A percentile compares a stretch with the other conserved stretches of the same genome.
These are phyloP conservation scores for Clusia tigrina DNA, from an alignment of 2,888 invertebrate genomes.

Conservation along the genomic window DNA sequence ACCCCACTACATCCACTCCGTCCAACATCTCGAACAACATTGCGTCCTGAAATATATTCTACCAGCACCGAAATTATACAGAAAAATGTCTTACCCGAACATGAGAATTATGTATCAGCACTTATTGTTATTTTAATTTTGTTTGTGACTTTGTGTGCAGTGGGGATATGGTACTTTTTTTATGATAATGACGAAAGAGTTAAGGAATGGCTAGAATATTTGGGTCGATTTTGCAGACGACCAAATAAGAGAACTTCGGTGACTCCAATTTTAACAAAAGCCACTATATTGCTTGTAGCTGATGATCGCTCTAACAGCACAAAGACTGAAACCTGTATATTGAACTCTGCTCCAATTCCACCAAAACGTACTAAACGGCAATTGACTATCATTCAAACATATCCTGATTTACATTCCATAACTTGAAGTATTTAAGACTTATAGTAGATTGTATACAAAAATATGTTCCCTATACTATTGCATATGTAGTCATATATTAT, in stretches of 20 bases:
- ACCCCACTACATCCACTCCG: conserved; percentile 63
- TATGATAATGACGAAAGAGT: conserved; percentile 77
- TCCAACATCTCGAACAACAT: conserved; percentile 53
- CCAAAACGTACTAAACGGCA: too few relatives aligned
- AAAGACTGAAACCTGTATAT: too few relatives aligned
- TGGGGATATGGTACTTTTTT: conserved; percentile 77
- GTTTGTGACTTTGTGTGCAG: conserved; percentile 71
- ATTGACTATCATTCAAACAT: too few relatives aligned
- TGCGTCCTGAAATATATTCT: conserved; percentile 34
- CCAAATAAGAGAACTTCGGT: conserved; percentile 24
- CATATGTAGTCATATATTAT: too few relatives aligned
- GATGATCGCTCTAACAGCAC: too few relatives aligned
- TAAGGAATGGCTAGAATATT: conserved; percentile 63
- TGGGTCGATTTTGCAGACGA: conserved; percentile 33
- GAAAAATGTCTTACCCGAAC: conserved; percentile 44
- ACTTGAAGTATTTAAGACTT: too few relatives aligned
- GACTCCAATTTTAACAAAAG: not conserved
- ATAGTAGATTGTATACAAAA: too few relatives aligned
- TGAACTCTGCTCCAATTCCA: conserved; percentile 66
- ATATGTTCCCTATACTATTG: too few relatives aligned
- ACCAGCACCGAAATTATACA: conserved; percentile 37
- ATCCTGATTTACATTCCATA: too few relatives aligned
- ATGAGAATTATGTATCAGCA: conserved; percentile 66
- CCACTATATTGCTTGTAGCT: not conserved
- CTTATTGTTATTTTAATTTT: conserved; percentile 73